Evolutionary conservation across 2,113 vertebrate species (phyloP), one percentile per base, ranked within the genome.

Genomic region (Ciconia maguari): DNA sequence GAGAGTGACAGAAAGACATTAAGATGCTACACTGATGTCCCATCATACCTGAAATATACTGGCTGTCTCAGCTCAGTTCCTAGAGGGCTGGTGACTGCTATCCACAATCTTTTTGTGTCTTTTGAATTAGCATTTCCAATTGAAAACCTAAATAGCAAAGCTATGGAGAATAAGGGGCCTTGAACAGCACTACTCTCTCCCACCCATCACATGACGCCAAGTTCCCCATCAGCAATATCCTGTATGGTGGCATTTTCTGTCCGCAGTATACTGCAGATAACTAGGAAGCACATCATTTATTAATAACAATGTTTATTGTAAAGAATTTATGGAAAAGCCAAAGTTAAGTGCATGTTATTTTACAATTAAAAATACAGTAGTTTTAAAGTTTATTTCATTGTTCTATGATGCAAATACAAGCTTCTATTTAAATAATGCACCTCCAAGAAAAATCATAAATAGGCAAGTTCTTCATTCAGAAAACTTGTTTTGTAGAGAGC

Each of bases 151-250:
- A 81, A 36, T 17, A 81, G 52, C 11, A 41, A 60, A 64, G 20
- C 55, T 66, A 22, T 6, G 1, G 48, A 87, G 24, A 81, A 49
- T 15, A 79, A 57, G 20, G 12, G 26, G 19, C 8, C 10, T 26
- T 48, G 29, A 52, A 44, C 34, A 75, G 15, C 29, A 66, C 26
- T 54, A 6, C 15, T 42, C 29, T 60, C 29, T 69, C 49, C 27
- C 20, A 52, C 3, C 4, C 22, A 65, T 11, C 41, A 66, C 7
- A 38, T 0, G 4, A 71, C 11, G 27, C 4, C 1, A 70, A 82
- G 20, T n/a, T 69, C 24, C 24, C 25, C 19, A 15, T 29, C 55
- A 70, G 17, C 20, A 84, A 21, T 19, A 19, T 20, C 32, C 21
- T 51, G 38, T 17, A 17, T 27, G 29, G 12, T 29, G 16, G 5